Base-by-base conservation (phyloP, 2,888 invertebrate species). In the Drosophila buzzatii region DNA sequence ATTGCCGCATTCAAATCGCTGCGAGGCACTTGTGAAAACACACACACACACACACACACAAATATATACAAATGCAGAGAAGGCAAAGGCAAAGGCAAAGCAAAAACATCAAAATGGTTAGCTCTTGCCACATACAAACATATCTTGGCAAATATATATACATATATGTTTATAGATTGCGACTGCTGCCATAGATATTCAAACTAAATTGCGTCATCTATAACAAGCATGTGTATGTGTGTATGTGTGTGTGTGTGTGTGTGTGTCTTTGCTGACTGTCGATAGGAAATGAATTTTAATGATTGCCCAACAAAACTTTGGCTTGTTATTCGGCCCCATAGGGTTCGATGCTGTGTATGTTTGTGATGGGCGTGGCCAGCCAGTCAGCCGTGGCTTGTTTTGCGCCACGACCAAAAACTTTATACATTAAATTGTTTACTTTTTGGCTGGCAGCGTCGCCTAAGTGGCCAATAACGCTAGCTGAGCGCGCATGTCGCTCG, bases 1-100 rank as follows among this genome's bases (percentile, higher is more conserved):
- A 86, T 88, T 86, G 86, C 88, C 88, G 86, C 88, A 86, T 86
- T 86, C 80, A 88, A 88, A 86, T 86, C 88, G 86, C 86, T 88
- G 70, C 69, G 78, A 86, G 88, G 80, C 86, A 88, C 83, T 88
- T 85, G 76, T 80, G 76, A 76, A 76, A 70, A 67, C 56, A 69
- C 68, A 58, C 66, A 76, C 42, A 69, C 37, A 70, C 53, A 51
- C 27, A 53, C 44, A 64, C 12, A 64, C 33, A 39, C 16, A 37
- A 5, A 14, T 2, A 16, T 14, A 39, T 0, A 39, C 7, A 41
- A 0, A 41, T 2, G 3, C 3, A n/a, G 8, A 33, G 9, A 33
- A 3, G 27, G 53, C 20, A 37, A 14, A 47, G 14, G 31, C 27
- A 42, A 33, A 27, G 27, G 27, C 27, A 27, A 1, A 6, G 27